Conservation (phyloP, 2,113 vertebrate species). For the Dendrocopos noguchii region DNA sequence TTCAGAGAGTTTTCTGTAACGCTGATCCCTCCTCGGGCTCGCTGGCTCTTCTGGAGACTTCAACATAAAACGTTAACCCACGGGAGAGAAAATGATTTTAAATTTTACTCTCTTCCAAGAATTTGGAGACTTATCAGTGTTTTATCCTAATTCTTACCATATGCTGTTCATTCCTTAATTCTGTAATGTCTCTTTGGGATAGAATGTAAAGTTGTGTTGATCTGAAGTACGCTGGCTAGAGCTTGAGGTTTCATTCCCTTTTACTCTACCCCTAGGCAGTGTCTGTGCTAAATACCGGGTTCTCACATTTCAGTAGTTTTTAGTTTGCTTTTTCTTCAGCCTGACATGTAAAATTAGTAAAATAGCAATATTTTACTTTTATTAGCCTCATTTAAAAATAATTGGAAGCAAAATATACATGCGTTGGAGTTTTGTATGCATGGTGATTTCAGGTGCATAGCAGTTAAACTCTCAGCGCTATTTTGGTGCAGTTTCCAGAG, state of each 20-base stretch:
- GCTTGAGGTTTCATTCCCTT: not conserved
- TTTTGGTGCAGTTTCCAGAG: not conserved
- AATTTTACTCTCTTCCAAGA: not conserved
- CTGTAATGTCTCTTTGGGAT: not conserved
- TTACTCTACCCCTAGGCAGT: not conserved
- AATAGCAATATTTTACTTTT: not conserved
- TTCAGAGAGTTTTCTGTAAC: not conserved
- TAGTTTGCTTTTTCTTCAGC: not conserved
- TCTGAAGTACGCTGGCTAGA: not conserved
- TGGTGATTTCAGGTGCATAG: not conserved
- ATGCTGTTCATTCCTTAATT: not conserved
- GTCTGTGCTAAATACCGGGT: not conserved
- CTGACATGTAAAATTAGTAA: not conserved
- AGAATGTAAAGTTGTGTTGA: not conserved
- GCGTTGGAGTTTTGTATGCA: not conserved
- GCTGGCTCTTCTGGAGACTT: not conserved
- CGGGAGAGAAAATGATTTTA: slow-evolving; percentile 11
- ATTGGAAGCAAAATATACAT: not conserved
- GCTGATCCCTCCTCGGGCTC: not conserved
- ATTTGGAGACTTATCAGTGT: not conserved
- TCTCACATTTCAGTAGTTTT: not conserved
- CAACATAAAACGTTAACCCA: not conserved
- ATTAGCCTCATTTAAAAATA: not conserved
- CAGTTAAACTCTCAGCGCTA: not conserved
- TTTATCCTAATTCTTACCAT: slow-evolving; percentile 47